Conservation (phyloP, 2,888 invertebrate species). For the Chloromyia formosa region DNA sequence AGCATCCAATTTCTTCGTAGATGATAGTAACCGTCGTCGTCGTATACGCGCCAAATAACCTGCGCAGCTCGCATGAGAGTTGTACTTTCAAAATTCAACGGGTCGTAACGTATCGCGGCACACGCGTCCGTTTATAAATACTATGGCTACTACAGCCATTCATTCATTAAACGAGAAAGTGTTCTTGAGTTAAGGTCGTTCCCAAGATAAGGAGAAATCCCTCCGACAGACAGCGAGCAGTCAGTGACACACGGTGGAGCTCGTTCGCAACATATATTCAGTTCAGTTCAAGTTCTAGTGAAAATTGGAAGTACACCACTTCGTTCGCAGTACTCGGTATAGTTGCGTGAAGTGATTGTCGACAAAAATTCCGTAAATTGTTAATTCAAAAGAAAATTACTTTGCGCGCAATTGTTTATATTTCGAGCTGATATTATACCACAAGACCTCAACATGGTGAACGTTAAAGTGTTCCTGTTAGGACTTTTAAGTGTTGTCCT, state of each 20-base stretch:
- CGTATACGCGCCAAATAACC: neutral
- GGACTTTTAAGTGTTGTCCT: conserved; percentile 31
- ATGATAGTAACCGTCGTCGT: neutral
- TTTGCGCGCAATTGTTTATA: too few species aligned
- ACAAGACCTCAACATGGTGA: conserved; percentile 18
- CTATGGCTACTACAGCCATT: conserved; percentile 29
- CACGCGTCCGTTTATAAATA: conserved; percentile 38
- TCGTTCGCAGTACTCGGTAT: neutral
- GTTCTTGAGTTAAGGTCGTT: conserved; percentile 42
- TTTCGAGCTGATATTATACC: neutral
- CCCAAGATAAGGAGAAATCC: neutral
- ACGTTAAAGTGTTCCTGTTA: conserved; percentile 29
- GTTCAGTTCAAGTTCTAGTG: conserved; percentile 2
- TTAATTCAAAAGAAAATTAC: too few species aligned
- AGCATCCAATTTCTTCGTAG: neutral
- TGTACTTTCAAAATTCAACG: neutral
- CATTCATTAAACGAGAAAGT: conserved; percentile 34
- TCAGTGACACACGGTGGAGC: neutral
- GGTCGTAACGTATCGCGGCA: neutral
- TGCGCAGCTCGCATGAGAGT: neutral
- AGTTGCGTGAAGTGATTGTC: neutral
- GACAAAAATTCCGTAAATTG: too few species aligned
- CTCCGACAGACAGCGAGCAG: too few species aligned
- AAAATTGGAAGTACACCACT: neutral
- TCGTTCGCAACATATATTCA: neutral